Base-by-base conservation (phyloP, 2,113 vertebrate species). In the Caranx melampygus region DNA sequence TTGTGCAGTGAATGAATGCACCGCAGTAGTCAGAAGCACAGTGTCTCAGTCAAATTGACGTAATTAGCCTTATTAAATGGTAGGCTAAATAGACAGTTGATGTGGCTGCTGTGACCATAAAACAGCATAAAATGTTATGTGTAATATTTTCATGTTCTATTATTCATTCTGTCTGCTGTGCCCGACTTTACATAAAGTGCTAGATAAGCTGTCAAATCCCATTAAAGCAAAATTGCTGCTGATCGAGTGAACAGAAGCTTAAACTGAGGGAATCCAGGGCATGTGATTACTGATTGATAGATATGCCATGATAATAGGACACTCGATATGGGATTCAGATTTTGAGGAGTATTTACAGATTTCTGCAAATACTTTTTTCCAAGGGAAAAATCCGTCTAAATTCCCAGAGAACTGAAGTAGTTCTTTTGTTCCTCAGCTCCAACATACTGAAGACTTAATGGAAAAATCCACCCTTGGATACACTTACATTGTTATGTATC, bases 141-240 rank as follows among this genome's bases (percentile, higher is more conserved):
- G 55, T 79, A 80, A 84, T 82, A 75, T 87, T 82, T 82, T 79
- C 31, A 59, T 69, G 70, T 85, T 81, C 33, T 77, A 84, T 89
- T 81, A 88, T 85, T 88, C 58, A 86, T 81, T 84, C 78, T 73
- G 79, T 88, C 76, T 77, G 83, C 26, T 40, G 72, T 49, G 64
- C 54, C 69, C 1, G 65, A 83, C 57, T 83, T 81, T 81, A 86
- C 84, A 79, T 78, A 75, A 87, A 89, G 76, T 73, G 80, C 59
- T 45, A 84, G 82, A 91, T 90, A 86, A 89, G 80, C 79, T 83
- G 88, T 90, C 89, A 85, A 90, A 89, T 90, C 78, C 59, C 66
- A 88, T 90, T 88, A 83, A 49, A 82, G 78, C 16, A 69, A 40
- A 79, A 83, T 75, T 82, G 70, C 85, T 73, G 47, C 58, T 80